Conservation (phyloP, 2,797 vertebrate genomes). For the Bufotes viridis region DNA sequence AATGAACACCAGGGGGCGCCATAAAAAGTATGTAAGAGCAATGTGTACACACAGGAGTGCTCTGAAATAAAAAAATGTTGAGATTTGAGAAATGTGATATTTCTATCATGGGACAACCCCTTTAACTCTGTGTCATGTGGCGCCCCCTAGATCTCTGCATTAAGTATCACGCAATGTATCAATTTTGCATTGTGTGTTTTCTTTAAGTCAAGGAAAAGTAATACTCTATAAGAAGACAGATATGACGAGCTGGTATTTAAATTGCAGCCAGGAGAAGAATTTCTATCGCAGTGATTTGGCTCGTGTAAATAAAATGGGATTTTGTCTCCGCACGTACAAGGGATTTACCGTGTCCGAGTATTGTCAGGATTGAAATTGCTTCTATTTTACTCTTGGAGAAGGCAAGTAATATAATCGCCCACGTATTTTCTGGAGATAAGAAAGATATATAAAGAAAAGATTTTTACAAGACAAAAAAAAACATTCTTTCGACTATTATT, state of each 20-base stretch:
- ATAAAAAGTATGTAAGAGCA: too few relatives aligned
- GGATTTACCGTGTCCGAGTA: conserved; percentile 40
- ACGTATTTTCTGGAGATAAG: conserved; percentile 3
- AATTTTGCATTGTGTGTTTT: not conserved
- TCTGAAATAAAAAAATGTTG: too few relatives aligned
- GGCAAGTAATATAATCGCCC: conserved; percentile 24
- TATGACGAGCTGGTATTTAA: not conserved
- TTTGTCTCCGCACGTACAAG: conserved; percentile 39
- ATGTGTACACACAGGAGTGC: too few relatives aligned
- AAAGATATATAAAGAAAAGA: not conserved
- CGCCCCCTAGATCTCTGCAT: not conserved
- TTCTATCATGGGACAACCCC: too few relatives aligned
- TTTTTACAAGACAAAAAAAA: conserved; percentile 5
- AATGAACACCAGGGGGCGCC: too few relatives aligned
- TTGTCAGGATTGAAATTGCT: conserved; percentile 32
- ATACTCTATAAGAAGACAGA: not conserved
- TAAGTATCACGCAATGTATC: not conserved
- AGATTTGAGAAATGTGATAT: too few relatives aligned
- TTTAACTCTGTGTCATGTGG: too few relatives aligned
- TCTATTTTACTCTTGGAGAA: conserved; percentile 13
- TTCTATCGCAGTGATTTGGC: not conserved
- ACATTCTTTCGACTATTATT: not conserved
- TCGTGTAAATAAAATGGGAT: conserved; percentile 24
- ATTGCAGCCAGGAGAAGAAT: conserved; percentile 5
- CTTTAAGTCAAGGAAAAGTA: not conserved